A percentile compares a stretch with the other conserved stretches of the same genome.
phyloP scores from a whole-genome alignment of 2,113 vertebrate genomes.

The Ctenomys sociabilis region DNA sequence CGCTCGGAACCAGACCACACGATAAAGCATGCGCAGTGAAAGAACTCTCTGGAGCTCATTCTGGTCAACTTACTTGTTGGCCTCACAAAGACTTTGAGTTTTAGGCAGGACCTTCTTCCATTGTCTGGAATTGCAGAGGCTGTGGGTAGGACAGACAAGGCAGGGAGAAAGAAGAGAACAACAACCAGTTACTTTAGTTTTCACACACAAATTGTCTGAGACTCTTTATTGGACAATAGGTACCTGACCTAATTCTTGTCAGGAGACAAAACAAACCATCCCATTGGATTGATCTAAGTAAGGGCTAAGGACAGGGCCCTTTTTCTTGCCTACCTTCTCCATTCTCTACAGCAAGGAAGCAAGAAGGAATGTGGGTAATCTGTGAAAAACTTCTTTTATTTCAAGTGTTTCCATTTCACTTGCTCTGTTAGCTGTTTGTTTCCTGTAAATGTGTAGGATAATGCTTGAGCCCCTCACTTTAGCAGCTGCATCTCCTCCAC shows the following conservation, averaged over 20 bases:
- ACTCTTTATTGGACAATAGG: not conserved
- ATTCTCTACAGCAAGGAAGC: not conserved
- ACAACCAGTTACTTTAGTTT: slow-evolving; percentile 59
- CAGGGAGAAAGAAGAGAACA: slow-evolving; percentile 52
- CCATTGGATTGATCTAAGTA: not conserved
- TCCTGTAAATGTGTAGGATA: slow-evolving; percentile 45
- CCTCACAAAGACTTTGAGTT: slow-evolving; percentile 98
- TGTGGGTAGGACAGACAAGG: slow-evolving; percentile 81
- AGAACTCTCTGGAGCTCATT: slow-evolving; percentile 77
- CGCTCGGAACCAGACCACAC: slow-evolving; percentile 83
- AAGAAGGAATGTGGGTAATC: slow-evolving; percentile 28
- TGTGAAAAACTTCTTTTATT: slow-evolving; percentile 54
- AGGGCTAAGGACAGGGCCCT: not conserved
- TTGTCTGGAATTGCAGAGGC: slow-evolving; percentile 97
- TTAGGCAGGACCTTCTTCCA: slow-evolving; percentile 96
- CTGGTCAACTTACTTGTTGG: slow-evolving; percentile 95
- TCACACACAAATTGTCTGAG: slow-evolving; percentile 15
- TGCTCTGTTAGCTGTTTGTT: slow-evolving; percentile 69
- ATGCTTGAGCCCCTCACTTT: not conserved
- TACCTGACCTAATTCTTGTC: not conserved
- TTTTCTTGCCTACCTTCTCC: not conserved
- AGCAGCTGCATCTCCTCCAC: not conserved
- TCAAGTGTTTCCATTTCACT: slow-evolving; percentile 33
- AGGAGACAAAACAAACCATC: slow-evolving; percentile 3
- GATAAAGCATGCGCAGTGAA: slow-evolving; percentile 80